Conservation (phyloP, 2,113 vertebrate species). For the Axis porcinus region DNA sequence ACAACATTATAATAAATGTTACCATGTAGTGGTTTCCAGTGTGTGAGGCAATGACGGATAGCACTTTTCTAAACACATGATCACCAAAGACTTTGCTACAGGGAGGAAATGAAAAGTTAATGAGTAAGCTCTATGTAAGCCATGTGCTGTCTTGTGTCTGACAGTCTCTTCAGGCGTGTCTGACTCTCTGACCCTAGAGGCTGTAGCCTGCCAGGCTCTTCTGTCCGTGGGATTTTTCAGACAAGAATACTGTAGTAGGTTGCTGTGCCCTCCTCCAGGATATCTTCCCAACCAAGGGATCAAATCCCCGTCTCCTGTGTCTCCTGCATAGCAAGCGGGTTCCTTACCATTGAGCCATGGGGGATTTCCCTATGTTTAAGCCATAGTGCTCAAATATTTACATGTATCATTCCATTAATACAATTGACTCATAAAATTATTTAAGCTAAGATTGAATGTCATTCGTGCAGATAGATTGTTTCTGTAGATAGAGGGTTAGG, state of each 20-base stretch:
- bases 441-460: neutral
- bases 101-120: neutral
- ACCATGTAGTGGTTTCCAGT: neutral
- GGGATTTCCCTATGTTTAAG: neutral
- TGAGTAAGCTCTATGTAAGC: neutral
- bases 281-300: neutral
- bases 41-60: neutral
- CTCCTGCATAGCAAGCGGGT: neutral
- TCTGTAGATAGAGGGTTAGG: neutral
- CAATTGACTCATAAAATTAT: neutral
- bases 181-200: neutral
- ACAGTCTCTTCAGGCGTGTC: neutral
- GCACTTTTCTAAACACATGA: neutral
- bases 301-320: neutral
- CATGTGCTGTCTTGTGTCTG: neutral
- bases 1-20: neutral
- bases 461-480: neutral
- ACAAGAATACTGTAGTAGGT: neutral
- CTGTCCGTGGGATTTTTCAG: neutral
- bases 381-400: neutral
- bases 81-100: neutral
- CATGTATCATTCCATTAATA: neutral
- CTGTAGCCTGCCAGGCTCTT: neutral
- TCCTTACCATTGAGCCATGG: neutral
- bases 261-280: neutral